A percentile compares a stretch with the other conserved stretches of the same genome.
Conservation (phyloP, 2,113 vertebrate species). For the Clinocottus analis region DNA sequence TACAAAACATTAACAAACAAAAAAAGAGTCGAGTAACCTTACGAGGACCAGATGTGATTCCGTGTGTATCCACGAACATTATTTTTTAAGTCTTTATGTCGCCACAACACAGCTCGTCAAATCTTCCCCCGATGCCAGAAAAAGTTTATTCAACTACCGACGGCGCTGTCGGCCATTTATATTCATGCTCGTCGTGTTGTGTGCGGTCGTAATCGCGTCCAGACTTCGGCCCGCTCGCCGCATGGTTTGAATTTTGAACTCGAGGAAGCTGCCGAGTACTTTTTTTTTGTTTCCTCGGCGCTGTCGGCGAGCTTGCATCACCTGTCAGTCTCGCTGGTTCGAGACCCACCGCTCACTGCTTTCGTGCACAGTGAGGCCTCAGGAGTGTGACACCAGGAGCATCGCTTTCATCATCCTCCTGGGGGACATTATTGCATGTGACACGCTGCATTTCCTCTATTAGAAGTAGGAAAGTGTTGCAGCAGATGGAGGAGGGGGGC, state of each 20-base stretch:
- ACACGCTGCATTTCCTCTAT: slow-evolving; percentile 59
- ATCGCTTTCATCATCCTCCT: slow-evolving; percentile 48
- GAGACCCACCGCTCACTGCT: too few species aligned
- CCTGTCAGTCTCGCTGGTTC: too few species aligned
- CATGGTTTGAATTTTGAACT: slow-evolving; percentile 39
- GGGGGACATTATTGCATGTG: slow-evolving; percentile 44
- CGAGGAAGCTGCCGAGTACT: slow-evolving; percentile 35
- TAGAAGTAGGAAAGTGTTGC: too few species aligned
- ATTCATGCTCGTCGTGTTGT: slow-evolving; percentile 20
- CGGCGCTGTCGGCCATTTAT: slow-evolving; percentile 17
- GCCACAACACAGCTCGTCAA: slow-evolving; percentile 48
- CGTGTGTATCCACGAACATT: slow-evolving; percentile 47
- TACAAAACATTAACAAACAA: slow-evolving; percentile 63
- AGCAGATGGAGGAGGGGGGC: too few species aligned
- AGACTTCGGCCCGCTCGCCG: slow-evolving; percentile 7
- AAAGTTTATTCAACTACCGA: slow-evolving; percentile 48
- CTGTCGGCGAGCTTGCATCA: slow-evolving; percentile 60
- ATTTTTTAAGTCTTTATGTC: slow-evolving; percentile 63
- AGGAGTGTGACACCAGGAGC: slow-evolving; percentile 71
- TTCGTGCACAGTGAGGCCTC: slow-evolving; percentile 40
- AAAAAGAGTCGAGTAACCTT: slow-evolving; percentile 67
- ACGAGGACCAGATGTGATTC: slow-evolving; percentile 74
- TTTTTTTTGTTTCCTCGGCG: slow-evolving; percentile 46
- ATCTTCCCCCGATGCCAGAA: slow-evolving; percentile 32
- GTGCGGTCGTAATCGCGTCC: slow-evolving; percentile 19